phyloP scores from a whole-genome alignment of 2,797 vertebrate species.

The Phrynocephalus vlangalii region DNA sequence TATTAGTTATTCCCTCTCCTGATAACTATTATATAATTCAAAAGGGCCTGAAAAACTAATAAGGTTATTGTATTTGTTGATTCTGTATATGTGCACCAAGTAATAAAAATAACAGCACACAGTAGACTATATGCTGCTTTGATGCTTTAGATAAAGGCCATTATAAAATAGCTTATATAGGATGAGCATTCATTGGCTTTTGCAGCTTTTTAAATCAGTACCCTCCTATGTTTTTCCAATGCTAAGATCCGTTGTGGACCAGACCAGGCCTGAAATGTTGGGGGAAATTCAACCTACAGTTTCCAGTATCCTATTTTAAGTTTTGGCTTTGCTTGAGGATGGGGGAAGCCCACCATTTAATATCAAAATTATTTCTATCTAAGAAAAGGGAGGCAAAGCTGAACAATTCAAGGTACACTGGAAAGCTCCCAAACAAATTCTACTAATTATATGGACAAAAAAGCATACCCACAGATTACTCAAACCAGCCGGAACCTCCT shows the following conservation, averaged over 20 bases:
- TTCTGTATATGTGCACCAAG: slow-evolving; percentile 3
- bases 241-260: too few relatives aligned
- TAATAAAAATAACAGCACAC: neutral
- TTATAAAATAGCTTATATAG: neutral
- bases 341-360: too few relatives aligned
- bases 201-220: neutral
- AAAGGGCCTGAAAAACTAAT: neutral
- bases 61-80: neutral
- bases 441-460: too few relatives aligned
- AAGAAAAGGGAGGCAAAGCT: too few relatives aligned
- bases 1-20: neutral
- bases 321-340: too few relatives aligned
- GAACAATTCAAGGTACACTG: too few relatives aligned
- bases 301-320: too few relatives aligned
- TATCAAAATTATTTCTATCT: too few relatives aligned
- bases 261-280: neutral
- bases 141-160: neutral
- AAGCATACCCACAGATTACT: too few relatives aligned
- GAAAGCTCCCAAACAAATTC: too few relatives aligned
- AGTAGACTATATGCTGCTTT: neutral
- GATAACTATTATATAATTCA: slow-evolving; percentile 15
- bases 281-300: too few relatives aligned
- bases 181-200: neutral
- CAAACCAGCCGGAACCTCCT: too few relatives aligned
- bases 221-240: neutral